Base-by-base conservation (phyloP, 2,797 vertebrate species). In the Tiaroga cobitis region DNA sequence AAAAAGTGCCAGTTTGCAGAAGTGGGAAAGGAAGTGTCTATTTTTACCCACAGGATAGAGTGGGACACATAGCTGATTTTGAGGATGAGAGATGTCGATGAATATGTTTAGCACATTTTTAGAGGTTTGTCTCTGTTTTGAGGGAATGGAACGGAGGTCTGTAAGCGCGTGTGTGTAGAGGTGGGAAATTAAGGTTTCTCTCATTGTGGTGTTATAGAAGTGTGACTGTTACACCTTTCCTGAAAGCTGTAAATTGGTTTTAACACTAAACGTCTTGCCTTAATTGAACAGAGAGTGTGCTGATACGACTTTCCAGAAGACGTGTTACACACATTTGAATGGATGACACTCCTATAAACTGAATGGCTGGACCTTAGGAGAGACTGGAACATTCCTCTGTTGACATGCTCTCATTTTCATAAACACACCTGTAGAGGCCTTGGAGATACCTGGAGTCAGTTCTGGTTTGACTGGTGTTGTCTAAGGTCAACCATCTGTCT, bases 161-260 rank as follows among this genome's bases (percentile, higher is more conserved):
- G 37, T 54, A n/a, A 24, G 75, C 1, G 24, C 19, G 29, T 34
- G 34, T 6, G 34, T 21, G n/a, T 41, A 0, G 24, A 73, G 77
- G 82, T 81, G 73, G 61, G 9, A 70, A 70, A 70, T 65, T 11
- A 72, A 74, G 69, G 15, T 54, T 49, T 37, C 19, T 34, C 29
- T 85, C 56, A 81, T 90, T 82, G 61, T 89, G 84, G 85, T 90
- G 88, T 69, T 88, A 90, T 91, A 92, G 89, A 85, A 82, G 87
- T 82, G 81, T 15, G 77, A 88, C 89, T 88, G 87, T 78, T 90
- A 90, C 89, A 81, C 89, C 89, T 90, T 90, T 85, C 84, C 88
- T 89, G 72, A 85, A 88, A 92, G 90, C 92, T 93, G 94, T 91
- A 94, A 94, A 95, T 95, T 94, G 93, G 92, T 93, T 95, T 94